Base-by-base conservation (phyloP, 1,140 invertebrate genomes). In the Drosophila subobscura region DNA sequence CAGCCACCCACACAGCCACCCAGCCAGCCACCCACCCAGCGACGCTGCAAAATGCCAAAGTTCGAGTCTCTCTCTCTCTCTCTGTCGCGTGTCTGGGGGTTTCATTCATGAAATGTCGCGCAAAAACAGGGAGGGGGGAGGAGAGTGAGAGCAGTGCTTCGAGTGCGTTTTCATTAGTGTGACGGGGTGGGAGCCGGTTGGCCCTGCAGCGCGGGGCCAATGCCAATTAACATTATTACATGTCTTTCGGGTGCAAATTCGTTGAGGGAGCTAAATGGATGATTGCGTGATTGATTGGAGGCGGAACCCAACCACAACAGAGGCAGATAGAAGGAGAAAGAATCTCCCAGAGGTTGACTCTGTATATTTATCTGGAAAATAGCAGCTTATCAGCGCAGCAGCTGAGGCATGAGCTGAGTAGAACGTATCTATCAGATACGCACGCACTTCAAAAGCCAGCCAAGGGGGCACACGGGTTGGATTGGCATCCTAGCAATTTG, bases 21-120 rank as follows among this genome's bases (percentile, higher is more conserved):
- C 42, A 14, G 8, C 33, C 16, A 20, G 16, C 0, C 40, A 41
- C 37, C 22, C 52, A 40, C 22, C 25, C 47, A 33, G 12, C 47
- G 4, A 7, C 41, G 12, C 22, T 42, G 41, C 27, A 47, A 61
- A 61, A 71, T 55, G 46, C 45, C 65, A 75, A 54, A 79, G 77
- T 65, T 79, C 44, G 22, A 20, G 16, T 20, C 16, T 20, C 16
- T 20, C 16, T 0, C 16, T 20, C 0, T 4, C 5, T 22, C 3
- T 37, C n/a, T n/a, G n/a, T n/a, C n/a, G n/a, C 33, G 54, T n/a
- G 23, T 53, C 0, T 20, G 16, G 16, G 45, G 47, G 51, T 72
- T 68, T 49, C 79, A 80, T 85, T 84, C 74, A 78, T 78, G 44
- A 68, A 70, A 76, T 57, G 46, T n/a, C 45, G 37, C 60, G 40